A percentile compares a stretch with the other conserved stretches of the same genome.
Evolutionary conservation across 2,113 vertebrate species (phyloP).

Genomic region (Mastomys natalensis): DNA sequence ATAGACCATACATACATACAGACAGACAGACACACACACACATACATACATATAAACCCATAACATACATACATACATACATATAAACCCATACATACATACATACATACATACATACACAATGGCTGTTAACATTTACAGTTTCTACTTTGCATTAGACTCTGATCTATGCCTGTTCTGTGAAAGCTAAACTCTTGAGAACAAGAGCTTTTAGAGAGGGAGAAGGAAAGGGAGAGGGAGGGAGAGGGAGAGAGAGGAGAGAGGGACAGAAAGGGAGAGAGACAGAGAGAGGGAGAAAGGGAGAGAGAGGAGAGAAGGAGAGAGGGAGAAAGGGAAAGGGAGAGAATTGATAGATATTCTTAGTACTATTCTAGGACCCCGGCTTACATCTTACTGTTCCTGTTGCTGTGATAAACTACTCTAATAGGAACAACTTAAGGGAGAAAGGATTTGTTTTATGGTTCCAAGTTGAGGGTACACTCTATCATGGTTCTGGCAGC

Average conservation of each 20-base stretch:
- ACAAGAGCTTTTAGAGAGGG: too few relatives aligned
- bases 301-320: too few relatives aligned
- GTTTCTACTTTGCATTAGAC: background rate
- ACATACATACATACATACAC: background rate
- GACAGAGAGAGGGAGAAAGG: background rate
- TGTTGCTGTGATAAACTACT: background rate
- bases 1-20: background rate
- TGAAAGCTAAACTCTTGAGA: background rate
- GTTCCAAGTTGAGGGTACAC: background rate
- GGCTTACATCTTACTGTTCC: too few relatives aligned
- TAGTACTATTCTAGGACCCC: background rate
- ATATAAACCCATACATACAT: background rate
- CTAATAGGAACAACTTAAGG: too few relatives aligned
- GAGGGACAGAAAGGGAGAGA: rapidly evolving
- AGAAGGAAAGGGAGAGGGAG: too few relatives aligned
- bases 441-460: background rate
- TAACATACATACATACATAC: background rate
- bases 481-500: too few relatives aligned
- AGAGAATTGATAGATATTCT: background rate
- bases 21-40: background rate
- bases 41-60: background rate
- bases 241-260: too few relatives aligned
- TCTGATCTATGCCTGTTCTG: background rate
- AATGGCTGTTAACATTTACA: background rate
- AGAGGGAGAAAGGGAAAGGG: background rate